Conservation (phyloP, 2,113 vertebrate species). For the Xiphophorus maculatus region DNA sequence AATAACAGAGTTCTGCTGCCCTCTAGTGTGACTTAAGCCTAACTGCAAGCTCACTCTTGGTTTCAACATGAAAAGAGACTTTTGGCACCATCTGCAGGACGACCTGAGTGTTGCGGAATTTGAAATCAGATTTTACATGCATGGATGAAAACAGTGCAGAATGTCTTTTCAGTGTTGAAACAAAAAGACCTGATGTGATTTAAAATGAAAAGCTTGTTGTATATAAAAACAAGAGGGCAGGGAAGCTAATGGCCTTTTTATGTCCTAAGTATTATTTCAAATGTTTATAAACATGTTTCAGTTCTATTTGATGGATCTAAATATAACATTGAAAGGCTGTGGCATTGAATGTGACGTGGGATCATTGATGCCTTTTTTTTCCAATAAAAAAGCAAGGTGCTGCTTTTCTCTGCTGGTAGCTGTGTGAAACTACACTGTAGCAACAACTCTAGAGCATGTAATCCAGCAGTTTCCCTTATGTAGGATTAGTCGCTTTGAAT, state of each 20-base stretch:
- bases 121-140: not conserved
- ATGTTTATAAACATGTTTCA: no score
- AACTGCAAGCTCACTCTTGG: not conserved
- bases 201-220: no score
- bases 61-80: not conserved
- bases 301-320: no score
- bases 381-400: not conserved
- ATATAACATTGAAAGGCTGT: no score
- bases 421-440: constrained; percentile 5
- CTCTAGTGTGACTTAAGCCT: constrained; percentile 47
- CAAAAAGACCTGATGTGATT: no score
- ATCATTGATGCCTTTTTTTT: not conserved
- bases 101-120: not conserved
- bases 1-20: constrained; percentile 48
- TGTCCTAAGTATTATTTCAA: no score
- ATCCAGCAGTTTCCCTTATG: constrained; percentile 35
- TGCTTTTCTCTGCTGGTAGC: not conserved
- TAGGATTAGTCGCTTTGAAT: constrained; percentile 47
- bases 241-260: no score
- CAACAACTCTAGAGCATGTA: constrained; percentile 13
- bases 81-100: constrained; percentile 57
- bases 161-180: not conserved
- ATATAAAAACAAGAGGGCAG: no score
- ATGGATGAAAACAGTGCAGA: not conserved
- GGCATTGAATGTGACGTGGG: no score